Evolutionary conservation across 2,888 invertebrate genomes (phyloP).

Genomic region (Hedychridium roseum): DNA sequence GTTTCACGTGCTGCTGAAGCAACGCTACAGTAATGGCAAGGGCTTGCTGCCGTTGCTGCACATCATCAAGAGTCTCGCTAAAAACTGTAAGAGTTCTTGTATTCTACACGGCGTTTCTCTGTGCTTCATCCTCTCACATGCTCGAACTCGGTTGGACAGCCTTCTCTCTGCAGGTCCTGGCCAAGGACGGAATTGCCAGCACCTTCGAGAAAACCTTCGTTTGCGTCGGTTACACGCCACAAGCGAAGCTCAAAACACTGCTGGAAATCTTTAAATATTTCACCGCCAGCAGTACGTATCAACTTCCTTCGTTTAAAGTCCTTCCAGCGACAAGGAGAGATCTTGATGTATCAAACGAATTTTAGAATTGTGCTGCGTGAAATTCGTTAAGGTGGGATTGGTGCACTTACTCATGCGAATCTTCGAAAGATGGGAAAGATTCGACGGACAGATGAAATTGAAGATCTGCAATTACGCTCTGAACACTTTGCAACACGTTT

Average conservation of each 20-base stretch:
- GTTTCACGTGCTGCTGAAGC: conserved; percentile 70
- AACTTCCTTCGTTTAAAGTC: conserved; percentile 2
- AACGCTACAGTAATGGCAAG: conserved; percentile 70
- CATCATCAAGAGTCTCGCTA: conserved; percentile 70
- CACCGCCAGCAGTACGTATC: conserved; percentile 72
- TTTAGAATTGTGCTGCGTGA: conserved; percentile 71
- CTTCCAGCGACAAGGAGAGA: not conserved
- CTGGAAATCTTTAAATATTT: conserved; percentile 75
- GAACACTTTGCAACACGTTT: conserved; percentile 70
- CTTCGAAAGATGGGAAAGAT: conserved; percentile 73
- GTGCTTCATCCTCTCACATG: not conserved
- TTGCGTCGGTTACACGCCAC: conserved; percentile 70
- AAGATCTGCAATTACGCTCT: conserved; percentile 71
- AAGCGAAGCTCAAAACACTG: conserved; percentile 70
- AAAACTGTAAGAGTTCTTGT: conserved; percentile 66
- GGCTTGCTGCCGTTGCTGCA: conserved; percentile 69
- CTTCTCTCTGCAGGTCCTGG: conserved; percentile 63
- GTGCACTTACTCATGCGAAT: conserved; percentile 69
- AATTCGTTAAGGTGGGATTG: conserved; percentile 71
- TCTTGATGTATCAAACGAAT: conserved; percentile 9
- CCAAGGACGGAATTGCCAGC: conserved; percentile 69
- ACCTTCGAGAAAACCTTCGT: conserved; percentile 71
- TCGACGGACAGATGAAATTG: conserved; percentile 70
- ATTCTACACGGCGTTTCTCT: not conserved
- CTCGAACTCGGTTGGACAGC: conserved; percentile 56